These are phyloP conservation scores for Albula goreensis DNA, from an alignment of 2,113 vertebrate species.

Conservation along the genomic window DNA sequence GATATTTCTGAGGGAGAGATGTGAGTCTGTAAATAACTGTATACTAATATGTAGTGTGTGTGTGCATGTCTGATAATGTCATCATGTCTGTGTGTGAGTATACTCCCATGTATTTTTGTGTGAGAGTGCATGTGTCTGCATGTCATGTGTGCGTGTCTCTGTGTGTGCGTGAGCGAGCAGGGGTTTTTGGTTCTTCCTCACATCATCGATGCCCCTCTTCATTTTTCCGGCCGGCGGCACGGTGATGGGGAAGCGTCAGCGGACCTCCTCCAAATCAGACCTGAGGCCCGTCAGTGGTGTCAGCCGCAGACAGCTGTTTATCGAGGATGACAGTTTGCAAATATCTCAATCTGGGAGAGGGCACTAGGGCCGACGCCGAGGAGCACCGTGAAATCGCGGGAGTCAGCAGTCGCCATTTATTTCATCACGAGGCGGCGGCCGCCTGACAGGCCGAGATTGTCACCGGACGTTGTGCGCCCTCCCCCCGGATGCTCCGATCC, in stretches of 20 bases:
- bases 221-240: slow-evolving; percentile 45
- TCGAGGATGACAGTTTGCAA: slow-evolving; percentile 98
- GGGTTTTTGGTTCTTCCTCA: slow-evolving; percentile 35
- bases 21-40: slow-evolving; percentile 22
- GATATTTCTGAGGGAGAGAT: slow-evolving; percentile 37
- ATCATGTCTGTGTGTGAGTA: not conserved
- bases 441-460: slow-evolving; percentile 79
- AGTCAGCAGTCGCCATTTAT: slow-evolving; percentile 94
- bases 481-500: slow-evolving; percentile 60
- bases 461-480: slow-evolving; percentile 56
- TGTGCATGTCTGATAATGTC: not conserved
- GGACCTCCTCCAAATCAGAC: slow-evolving; percentile 57
- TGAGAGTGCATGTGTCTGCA: not conserved
- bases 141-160: slow-evolving; percentile 28
- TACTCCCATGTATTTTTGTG: not conserved
- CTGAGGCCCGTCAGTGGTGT: slow-evolving; percentile 60
- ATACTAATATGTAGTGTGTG: slow-evolving; percentile 7
- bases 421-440: slow-evolving; percentile 82
- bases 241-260: slow-evolving; percentile 52
- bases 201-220: slow-evolving; percentile 43
- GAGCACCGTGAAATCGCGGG: slow-evolving; percentile 85
- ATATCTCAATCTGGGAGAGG: slow-evolving; percentile 96
- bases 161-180: not conserved
- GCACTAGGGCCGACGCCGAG: slow-evolving; percentile 82
- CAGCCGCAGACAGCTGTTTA: slow-evolving; percentile 88